phyloP scores from a whole-genome alignment of 2,113 vertebrate genomes.

The Cyanoramphus novaezelandiae region DNA sequence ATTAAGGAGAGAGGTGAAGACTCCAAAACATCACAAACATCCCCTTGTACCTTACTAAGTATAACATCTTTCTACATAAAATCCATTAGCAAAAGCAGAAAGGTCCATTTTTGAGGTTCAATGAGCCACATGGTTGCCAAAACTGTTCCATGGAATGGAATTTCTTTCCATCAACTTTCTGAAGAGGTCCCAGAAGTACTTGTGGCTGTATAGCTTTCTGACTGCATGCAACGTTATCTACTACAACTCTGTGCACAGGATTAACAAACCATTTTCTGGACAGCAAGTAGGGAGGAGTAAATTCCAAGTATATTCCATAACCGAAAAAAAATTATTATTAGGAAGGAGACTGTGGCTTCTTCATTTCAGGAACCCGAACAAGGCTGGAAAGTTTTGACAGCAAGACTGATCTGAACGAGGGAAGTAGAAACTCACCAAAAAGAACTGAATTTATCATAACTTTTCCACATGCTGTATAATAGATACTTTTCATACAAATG shows the following conservation, averaged over 20 bases:
- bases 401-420: background rate
- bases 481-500: background rate
- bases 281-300: background rate
- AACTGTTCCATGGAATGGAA: background rate
- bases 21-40: background rate
- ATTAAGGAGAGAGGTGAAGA: background rate
- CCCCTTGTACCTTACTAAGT: background rate
- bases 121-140: background rate
- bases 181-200: background rate
- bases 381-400: background rate
- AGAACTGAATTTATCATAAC: background rate
- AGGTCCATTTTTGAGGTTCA: background rate
- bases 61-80: fast-evolving
- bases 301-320: background rate
- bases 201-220: background rate
- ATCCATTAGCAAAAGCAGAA: background rate
- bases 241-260: background rate
- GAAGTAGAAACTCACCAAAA: background rate
- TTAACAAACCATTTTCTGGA: background rate
- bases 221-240: background rate
- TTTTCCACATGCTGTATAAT: background rate
- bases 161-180: background rate
- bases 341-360: background rate
- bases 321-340: background rate
- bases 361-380: background rate